phyloP scores from a whole-genome alignment of 1,140 invertebrate genomes.

The Orchestia grillus region DNA sequence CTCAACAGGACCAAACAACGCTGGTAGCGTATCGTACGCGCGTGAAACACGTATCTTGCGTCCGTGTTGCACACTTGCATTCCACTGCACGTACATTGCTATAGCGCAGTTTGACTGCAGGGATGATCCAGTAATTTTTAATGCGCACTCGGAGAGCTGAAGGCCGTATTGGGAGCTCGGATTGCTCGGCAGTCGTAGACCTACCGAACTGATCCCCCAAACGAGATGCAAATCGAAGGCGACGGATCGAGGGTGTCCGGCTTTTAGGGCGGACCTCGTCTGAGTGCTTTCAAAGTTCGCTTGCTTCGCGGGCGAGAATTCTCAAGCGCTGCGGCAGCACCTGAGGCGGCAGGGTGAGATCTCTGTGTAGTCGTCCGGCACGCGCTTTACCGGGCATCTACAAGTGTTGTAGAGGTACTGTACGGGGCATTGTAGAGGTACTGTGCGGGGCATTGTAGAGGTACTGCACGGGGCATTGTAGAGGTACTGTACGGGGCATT shows the following conservation, averaged over 20 bases:
- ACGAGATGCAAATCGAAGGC: slow-evolving; percentile 53
- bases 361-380: too few species aligned
- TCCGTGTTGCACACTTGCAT: neutral
- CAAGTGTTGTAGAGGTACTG: too few species aligned
- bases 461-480: too few species aligned
- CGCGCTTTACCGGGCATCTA: too few species aligned
- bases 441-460: too few species aligned
- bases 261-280: slow-evolving; percentile 9
- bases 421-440: too few species aligned
- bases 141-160: neutral
- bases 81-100: neutral
- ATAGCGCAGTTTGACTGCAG: neutral
- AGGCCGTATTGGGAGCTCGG: neutral
- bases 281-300: slow-evolving; percentile 27
- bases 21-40: neutral
- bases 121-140: neutral
- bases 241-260: slow-evolving; percentile 42
- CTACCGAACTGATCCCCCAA: slow-evolving; percentile 32
- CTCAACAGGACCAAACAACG: neutral
- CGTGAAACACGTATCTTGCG: neutral
- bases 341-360: too few species aligned
- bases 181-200: slow-evolving; percentile 5
- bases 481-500: too few species aligned
- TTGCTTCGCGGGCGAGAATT: neutral
- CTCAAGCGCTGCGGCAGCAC: too few species aligned